phyloP scores from a whole-genome alignment of 2,888 invertebrate genomes.

The Drepana falcataria region DNA sequence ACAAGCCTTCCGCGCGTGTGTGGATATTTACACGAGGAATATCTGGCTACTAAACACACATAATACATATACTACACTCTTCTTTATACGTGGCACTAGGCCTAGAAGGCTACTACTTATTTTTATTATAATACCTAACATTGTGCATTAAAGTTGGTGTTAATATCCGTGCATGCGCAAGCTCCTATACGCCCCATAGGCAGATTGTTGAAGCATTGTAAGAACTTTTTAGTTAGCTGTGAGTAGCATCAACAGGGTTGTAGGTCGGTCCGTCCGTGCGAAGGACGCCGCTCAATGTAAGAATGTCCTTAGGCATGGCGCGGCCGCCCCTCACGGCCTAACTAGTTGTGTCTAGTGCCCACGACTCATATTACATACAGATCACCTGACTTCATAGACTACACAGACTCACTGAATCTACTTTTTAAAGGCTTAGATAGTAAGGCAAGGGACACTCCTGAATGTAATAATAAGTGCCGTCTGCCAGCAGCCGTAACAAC shows the following conservation, averaged over 20 bases:
- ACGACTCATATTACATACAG: background rate
- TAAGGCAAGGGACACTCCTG: background rate
- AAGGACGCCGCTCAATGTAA: conserved; percentile 72
- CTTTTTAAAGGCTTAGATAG: background rate
- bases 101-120: too few species aligned
- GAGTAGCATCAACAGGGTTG: conserved; percentile 68
- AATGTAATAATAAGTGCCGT: too few species aligned
- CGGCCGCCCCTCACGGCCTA: conserved; percentile 60
- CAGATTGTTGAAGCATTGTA: conserved; percentile 29
- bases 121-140: too few species aligned
- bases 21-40: background rate
- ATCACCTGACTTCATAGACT: background rate
- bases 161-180: background rate
- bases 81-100: too few species aligned
- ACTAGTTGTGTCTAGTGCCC: background rate
- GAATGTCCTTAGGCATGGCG: conserved; percentile 51
- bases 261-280: conserved; percentile 72
- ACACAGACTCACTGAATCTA: background rate
- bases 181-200: conserved; percentile 49
- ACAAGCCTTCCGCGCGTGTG: conserved; percentile 21
- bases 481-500: background rate
- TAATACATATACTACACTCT: too few species aligned
- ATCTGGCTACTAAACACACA: too few species aligned
- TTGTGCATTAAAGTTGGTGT: background rate
- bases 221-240: conserved; percentile 61